Evolutionary conservation across 1,140 invertebrate species (phyloP), one percentile per base, ranked within the genome.

Genomic region (Drosophila aff.): DNA sequence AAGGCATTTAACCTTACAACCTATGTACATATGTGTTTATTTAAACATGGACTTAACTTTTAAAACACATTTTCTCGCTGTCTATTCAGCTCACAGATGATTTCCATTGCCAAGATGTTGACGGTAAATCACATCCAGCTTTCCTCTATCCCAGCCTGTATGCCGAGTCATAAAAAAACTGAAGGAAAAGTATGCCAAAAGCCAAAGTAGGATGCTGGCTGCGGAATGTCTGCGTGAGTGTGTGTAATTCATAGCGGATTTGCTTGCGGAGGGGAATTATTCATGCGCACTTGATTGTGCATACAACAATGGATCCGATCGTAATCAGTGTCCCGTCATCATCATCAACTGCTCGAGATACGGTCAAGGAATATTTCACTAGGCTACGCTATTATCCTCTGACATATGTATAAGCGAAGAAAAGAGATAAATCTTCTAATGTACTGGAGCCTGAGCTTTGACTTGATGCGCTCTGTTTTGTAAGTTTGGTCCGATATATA

Each of bases 51-150:
- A 21, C 11, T 23, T 46, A 0, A 6, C 11, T 7, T 3, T 8
- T 2, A 15, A 15, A 7, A 49, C 43, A 31, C 15, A 46, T 66
- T 77, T 81, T 77, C 53, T 61, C 7, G 3, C 21, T 61, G 62
- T 77, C 40, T 66, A 57, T 10, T 41, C 49, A 49, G 49, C 40
- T 26, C 41, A 47, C 62, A 65, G 73, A 76, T 72, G 72, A 79
- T 84, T 80, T 67, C 65, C 74, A 71, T 59, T 78, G 74, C 67
- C 78, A 85, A 85, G 78, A 81, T 86, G 74, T 81, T 85, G 77
- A 67, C 65, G 62, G 61, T 86, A 79, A 81, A 85, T 79, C 75
- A 85, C 58, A 81, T 49, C 60, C 47, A 60, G 55, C 63, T 67
- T 76, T 67, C 38, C 46, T 53, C 55, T 63, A 38, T 50, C 15